phyloP scores from a whole-genome alignment of 30 jellyfish, hydroid and myxozoan species.

The Aurelia sp. region DNA sequence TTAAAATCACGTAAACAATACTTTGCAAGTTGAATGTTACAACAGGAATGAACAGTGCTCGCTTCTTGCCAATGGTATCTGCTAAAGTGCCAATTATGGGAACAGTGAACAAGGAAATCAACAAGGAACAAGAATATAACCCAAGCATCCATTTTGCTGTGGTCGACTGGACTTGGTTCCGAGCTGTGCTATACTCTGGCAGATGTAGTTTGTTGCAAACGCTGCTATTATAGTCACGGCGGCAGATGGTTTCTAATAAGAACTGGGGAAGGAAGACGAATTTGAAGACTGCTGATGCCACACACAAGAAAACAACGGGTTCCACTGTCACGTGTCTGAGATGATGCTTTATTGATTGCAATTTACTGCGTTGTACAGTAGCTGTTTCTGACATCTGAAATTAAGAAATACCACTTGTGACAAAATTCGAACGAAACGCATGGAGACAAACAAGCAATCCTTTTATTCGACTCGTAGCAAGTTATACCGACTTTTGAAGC shows the following conservation, averaged over 20 bases:
- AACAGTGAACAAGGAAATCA: conserved; percentile 31
- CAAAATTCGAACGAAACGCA: no score
- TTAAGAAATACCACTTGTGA: no score
- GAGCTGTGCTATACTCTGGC: conserved; percentile 13
- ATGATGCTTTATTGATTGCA: not conserved
- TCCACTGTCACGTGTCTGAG: conserved; percentile 25
- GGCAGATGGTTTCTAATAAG: conserved; percentile 44
- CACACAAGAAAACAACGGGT: conserved; percentile 26
- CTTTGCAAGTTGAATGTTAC: conserved; percentile 15
- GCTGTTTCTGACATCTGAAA: conserved; percentile 21
- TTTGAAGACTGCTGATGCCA: conserved; percentile 44
- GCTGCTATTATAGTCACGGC: conserved; percentile 6
- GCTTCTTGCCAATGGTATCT: conserved; percentile 37
- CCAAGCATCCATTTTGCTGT: conserved; percentile 59
- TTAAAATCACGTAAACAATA: conserved; percentile 3
- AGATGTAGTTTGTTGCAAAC: conserved; percentile 19
- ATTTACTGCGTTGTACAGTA: not conserved
- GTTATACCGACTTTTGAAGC: no score
- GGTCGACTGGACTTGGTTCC: conserved; percentile 15
- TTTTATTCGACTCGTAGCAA: no score
- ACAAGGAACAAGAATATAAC: conserved; percentile 7
- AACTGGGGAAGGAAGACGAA: conserved; percentile 57
- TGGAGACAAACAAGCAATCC: no score
- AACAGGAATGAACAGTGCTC: conserved; percentile 9
- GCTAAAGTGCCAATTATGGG: conserved; percentile 46